Evolutionary conservation across 2,888 invertebrate species (phyloP).

Genomic region (Drosophila fungiperda): DNA sequence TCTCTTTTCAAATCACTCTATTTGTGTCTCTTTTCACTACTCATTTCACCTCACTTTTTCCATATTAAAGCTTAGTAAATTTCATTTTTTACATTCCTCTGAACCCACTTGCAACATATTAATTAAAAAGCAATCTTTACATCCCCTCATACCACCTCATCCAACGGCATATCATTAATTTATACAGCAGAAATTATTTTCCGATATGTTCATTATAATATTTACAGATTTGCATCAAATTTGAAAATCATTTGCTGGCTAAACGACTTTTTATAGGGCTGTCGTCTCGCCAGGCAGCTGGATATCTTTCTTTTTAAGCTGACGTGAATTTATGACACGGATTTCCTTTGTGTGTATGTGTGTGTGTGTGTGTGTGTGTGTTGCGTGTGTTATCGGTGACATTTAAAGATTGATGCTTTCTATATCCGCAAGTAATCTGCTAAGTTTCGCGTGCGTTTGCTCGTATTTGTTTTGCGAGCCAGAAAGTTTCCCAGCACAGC

Average conservation of each 20-base stretch:
- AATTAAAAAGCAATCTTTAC: background rate
- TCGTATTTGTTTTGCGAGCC: conserved; percentile 48
- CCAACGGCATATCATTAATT: background rate
- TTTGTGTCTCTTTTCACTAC: background rate
- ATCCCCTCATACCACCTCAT: no score
- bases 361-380: conserved; percentile 9
- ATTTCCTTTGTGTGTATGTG: conserved; percentile 12
- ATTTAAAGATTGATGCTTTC: conserved; percentile 78
- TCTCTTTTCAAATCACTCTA: background rate
- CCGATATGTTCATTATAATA: background rate
- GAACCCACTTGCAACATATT: background rate
- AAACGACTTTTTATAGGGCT: conserved; percentile 74
- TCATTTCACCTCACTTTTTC: background rate
- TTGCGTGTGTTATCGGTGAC: conserved; percentile 57
- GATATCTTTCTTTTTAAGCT: conserved; percentile 56
- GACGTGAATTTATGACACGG: conserved; percentile 75
- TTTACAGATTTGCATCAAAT: conserved; percentile 44
- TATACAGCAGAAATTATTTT: background rate
- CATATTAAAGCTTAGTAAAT: background rate
- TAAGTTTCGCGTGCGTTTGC: conserved; percentile 64
- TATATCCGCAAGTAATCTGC: conserved; percentile 74
- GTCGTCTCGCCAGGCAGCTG: conserved; percentile 49
- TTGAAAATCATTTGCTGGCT: conserved; percentile 59
- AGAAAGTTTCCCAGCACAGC: conserved; percentile 6
- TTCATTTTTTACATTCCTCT: background rate